Evolutionary conservation across 2,888 invertebrate species (phyloP).

Genomic region (Cerceris ruficornis): DNA sequence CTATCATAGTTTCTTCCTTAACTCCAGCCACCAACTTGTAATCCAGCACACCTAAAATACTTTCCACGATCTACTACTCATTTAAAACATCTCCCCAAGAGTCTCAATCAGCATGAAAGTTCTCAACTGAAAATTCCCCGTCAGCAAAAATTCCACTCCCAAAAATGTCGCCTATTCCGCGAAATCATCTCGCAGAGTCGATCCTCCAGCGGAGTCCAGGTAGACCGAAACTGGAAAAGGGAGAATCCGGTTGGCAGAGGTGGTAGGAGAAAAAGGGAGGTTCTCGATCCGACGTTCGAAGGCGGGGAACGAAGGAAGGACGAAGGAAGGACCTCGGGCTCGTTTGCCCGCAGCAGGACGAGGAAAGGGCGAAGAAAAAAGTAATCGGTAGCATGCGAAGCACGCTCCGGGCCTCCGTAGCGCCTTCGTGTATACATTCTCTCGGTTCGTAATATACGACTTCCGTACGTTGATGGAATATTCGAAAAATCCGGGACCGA

Average conservation of each 20-base stretch:
- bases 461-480: conserved; percentile 78
- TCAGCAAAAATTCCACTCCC: no score
- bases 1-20: no score
- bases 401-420: conserved; percentile 67
- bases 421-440: conserved; percentile 61
- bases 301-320: conserved; percentile 41
- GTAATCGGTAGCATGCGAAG: conserved; percentile 75
- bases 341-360: conserved; percentile 42
- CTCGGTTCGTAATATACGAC: conserved; percentile 76
- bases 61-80: no score
- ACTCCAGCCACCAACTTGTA: no score
- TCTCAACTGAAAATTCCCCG: neutral
- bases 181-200: conserved; percentile 21
- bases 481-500: conserved; percentile 75
- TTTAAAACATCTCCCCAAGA: neutral
- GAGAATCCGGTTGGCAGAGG: conserved; percentile 39
- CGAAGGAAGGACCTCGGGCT: conserved; percentile 40
- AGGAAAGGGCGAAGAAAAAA: conserved; percentile 59
- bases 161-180: neutral
- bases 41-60: no score
- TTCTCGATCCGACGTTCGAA: neutral
- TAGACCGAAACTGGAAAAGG: conserved; percentile 45
- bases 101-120: neutral
- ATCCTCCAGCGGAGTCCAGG: conserved; percentile 62
- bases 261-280: conserved; percentile 27